Percentiles rank a stretch among this genome's conserved stretches.
Conservation (phyloP, 2,888 invertebrate genomes). For the Marasmarcha lunaedactyla region DNA sequence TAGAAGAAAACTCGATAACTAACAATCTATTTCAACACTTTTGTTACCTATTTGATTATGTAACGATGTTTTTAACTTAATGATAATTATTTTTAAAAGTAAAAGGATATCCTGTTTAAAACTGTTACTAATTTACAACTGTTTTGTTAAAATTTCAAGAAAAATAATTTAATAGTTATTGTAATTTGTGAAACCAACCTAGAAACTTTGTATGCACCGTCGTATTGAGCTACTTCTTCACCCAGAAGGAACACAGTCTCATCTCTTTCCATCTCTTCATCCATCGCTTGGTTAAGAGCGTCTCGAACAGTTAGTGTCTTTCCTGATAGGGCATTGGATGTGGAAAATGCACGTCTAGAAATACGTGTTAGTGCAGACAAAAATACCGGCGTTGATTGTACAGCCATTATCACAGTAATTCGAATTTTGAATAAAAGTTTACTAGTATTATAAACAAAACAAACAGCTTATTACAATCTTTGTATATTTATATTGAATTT, state of each 20-base stretch:
- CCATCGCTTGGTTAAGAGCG: constrained; percentile 95
- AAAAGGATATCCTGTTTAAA: too few relatives aligned
- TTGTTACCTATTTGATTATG: too few relatives aligned
- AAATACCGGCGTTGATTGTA: constrained; percentile 55
- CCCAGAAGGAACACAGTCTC: constrained; percentile 92
- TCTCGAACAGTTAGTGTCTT: constrained; percentile 93
- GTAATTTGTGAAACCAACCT: constrained; percentile 30
- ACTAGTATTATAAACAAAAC: background rate
- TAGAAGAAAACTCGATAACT: too few relatives aligned
- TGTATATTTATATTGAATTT: constrained; percentile 30
- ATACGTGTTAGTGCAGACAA: constrained; percentile 37
- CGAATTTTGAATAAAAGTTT: constrained; percentile 8
- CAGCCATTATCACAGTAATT: constrained; percentile 47
- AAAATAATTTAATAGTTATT: too few relatives aligned
- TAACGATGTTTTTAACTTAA: too few relatives aligned
- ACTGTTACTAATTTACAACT: too few relatives aligned
- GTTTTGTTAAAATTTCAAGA: too few relatives aligned
- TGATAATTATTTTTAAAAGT: too few relatives aligned
- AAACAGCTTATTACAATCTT: constrained; percentile 14
- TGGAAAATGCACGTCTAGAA: constrained; percentile 50
- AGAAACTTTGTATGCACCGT: constrained; percentile 97
- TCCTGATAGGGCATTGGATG: constrained; percentile 40
- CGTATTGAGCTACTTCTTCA: constrained; percentile 99
- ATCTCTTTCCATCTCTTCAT: constrained; percentile 96
- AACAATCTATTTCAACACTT: too few relatives aligned